Conservation (phyloP, 2,113 vertebrate species). For the Zonotrichia leucophrys region DNA sequence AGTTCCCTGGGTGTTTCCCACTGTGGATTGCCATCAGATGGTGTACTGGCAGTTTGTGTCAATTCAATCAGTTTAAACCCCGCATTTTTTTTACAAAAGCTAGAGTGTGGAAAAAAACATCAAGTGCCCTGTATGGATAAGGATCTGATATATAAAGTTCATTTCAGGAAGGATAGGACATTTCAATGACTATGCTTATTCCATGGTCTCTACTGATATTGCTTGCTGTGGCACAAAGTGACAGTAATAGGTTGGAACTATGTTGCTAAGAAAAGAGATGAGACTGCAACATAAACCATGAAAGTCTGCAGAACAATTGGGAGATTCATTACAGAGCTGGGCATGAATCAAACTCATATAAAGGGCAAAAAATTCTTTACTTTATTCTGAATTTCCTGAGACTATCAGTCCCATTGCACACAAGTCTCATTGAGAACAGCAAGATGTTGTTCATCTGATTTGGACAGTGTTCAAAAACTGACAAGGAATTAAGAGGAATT, state of each 20-base stretch:
- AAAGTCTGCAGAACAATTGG: background rate
- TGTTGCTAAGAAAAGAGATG: background rate
- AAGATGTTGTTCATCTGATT: conserved; percentile 42
- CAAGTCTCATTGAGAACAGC: background rate
- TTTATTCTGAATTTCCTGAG: conserved; percentile 11
- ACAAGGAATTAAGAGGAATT: conserved; percentile 10
- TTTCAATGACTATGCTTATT: background rate
- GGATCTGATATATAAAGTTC: background rate
- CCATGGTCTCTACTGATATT: background rate
- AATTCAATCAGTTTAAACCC: background rate
- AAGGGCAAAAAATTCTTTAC: background rate
- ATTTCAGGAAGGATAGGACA: background rate
- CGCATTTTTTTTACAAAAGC: background rate
- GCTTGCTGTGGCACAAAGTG: background rate
- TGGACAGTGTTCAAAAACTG: conserved; percentile 31
- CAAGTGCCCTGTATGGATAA: background rate
- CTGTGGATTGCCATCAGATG: background rate
- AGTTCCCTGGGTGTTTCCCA: background rate
- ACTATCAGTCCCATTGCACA: background rate
- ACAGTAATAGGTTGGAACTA: background rate
- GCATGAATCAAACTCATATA: background rate
- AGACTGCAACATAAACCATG: background rate
- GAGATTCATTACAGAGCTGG: background rate
- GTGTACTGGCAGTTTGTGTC: background rate
- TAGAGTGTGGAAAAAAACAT: background rate